Percentiles rank a stretch among this genome's conserved stretches.
These are phyloP conservation scores for Machimus atricapillus DNA, from an alignment of 2,888 invertebrate genomes.

Conservation along the genomic window DNA sequence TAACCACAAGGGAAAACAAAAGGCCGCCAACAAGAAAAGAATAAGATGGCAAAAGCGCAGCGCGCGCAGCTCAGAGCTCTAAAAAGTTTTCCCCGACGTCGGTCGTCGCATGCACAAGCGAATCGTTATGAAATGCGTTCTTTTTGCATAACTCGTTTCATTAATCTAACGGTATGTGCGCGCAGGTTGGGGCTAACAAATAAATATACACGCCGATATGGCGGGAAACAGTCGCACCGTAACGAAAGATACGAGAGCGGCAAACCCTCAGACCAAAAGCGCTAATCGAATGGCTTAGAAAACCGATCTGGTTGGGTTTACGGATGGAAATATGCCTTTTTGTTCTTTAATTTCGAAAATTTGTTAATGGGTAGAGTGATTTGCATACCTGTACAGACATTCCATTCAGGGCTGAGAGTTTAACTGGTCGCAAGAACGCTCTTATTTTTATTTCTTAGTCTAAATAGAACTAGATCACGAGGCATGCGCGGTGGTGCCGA, in stretches of 20 bases:
- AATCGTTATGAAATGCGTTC: conserved; percentile 40
- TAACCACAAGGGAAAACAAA: conserved; percentile 2
- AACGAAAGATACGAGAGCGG: neutral
- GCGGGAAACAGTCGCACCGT: neutral
- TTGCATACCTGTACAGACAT: neutral
- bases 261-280: neutral
- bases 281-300: neutral
- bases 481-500: neutral
- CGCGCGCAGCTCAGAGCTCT: neutral
- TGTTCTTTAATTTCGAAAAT: neutral
- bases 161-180: conserved; percentile 44
- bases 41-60: neutral
- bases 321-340: neutral
- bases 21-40: neutral
- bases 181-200: conserved; percentile 3
- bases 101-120: neutral
- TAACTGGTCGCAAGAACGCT: neutral
- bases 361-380: neutral
- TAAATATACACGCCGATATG: neutral
- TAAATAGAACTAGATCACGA: neutral
- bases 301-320: neutral
- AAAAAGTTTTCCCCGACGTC: conserved; percentile 3
- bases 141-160: conserved; percentile 45
- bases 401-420: neutral
- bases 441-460: neutral